phyloP scores from a whole-genome alignment of 2,113 vertebrate genomes.

The Marmota monax region DNA sequence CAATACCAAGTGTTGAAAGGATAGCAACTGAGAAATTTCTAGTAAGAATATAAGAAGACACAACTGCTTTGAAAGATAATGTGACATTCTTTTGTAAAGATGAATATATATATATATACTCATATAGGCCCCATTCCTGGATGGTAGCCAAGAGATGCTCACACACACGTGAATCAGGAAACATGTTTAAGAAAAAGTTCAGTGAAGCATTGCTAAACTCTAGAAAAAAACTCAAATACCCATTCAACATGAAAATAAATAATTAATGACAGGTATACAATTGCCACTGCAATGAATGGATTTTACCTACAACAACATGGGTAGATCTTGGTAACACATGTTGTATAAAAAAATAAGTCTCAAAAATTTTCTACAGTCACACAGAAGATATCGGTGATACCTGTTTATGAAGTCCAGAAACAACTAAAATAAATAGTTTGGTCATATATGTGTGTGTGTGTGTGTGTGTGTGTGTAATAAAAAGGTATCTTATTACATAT shows the following conservation, averaged over 20 bases:
- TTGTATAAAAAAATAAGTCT: background rate
- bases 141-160: background rate
- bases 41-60: background rate
- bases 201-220: background rate
- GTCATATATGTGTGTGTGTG: too few relatives aligned
- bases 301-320: background rate
- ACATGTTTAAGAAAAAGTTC: background rate
- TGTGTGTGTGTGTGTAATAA: background rate
- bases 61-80: background rate
- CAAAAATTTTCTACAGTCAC: background rate
- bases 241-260: background rate
- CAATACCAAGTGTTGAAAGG: background rate
- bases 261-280: background rate
- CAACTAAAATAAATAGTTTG: background rate
- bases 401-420: constrained; percentile 40
- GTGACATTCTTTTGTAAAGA: background rate
- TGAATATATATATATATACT: background rate
- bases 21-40: background rate
- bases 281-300: background rate
- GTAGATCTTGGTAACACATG: background rate
- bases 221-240: background rate
- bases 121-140: background rate
- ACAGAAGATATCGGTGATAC: background rate
- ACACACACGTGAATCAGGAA: background rate
- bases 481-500: background rate